Evolutionary conservation across 2,113 vertebrate genomes (phyloP), one percentile per base, ranked within the genome.

Genomic region (Peromyscus californicus): DNA sequence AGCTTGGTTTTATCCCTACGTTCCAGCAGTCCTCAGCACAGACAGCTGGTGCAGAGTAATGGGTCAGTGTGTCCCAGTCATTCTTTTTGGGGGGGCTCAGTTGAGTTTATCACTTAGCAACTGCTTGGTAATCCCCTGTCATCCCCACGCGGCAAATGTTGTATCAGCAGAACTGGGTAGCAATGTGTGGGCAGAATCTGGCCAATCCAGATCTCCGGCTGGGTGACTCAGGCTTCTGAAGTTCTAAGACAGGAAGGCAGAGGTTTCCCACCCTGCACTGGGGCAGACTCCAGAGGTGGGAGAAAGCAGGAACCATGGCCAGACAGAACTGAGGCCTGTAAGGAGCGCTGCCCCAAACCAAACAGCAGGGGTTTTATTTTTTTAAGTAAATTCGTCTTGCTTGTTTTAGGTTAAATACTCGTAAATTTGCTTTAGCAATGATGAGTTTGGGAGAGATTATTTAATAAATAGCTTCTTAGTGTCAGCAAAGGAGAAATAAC

Each of bases 81-180:
- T 61, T 82, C 74, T 75, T 74, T 79, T 92, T 8, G 22, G n/a
- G 11, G 83, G 29, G 59, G 91, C 8, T 94, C 85, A 42, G 80
- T 89, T 89, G 90, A 65, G n/a, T 76, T 78, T 87, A 97, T 97
- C 97, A 92, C 39, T 98, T 93, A 89, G 94, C 86, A 97, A 90
- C 93, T 98, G 97, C 96, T 96, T 92, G 93, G 93, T 97, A 97
- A 98, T 97, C 89, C 97, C 94, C 92, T 15, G 86, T 95, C 94
- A 93, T 79, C 86, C 78, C 94, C 82, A 95, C 42, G 63, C 94
- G 75, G 19, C 42, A 26, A 86, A 90, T 24, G 83, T 86, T 83
- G 11, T 0, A 96, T 97, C 97, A 97, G 93, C 97, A 93, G 70
- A 83, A 91, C 82, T 67, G 89, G 29, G 85, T 2, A 79, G 95